Evolutionary conservation across 64 coral and sea anemone species (phyloP), one percentile per base, ranked within the genome.

Genomic region (Catalaphyllia jardinei): DNA sequence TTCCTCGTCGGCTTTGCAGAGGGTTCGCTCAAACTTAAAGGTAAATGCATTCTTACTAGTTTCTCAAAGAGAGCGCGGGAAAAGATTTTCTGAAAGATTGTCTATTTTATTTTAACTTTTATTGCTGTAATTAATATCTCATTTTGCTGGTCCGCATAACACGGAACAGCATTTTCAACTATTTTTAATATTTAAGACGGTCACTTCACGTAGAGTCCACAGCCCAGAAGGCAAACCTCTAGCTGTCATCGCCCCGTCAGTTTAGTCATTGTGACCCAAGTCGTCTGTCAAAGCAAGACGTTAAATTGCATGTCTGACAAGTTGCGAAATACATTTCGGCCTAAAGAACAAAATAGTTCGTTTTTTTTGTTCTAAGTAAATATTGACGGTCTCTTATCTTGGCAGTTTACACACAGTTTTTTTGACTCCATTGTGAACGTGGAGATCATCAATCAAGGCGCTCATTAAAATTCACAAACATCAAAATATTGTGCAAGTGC

Each of bases 361-460:
- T n/a, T 57, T 29, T 24, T 69, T 69, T 77, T 77, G 33, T 52
- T 33, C 0, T 38, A 65, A 39, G 79, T 82, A 82, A 85, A 85
- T 25, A 85, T 85, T 85, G 62, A 22, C 33, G 13, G 46, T 50
- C 27, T 71, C 19, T 52, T 49, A 12, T n/a, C 24, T 19, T 69
- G 81, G 10, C 38, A 16, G 18, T 28, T 71, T 24, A 69, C 33
- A 39, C 46, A 67, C 81, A 71, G 46, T 35, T 33, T 50, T 0
- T 67, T 38, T 17, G 35, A 71, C 35, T 65, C 38, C 35, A 6
- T 35, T 67, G 31, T 46, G 24, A 65, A 83, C 20, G 17, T n/a
- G 7, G 22, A 50, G 24, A 71, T 46, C 33, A 71, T 85, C 81
- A 85, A 52, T 85, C 81, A 85, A 46, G 9, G 15, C 29, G 4